Evolutionary conservation across 2,888 invertebrate species (phyloP).

Genomic region (Nephrocerus scutellatus): DNA sequence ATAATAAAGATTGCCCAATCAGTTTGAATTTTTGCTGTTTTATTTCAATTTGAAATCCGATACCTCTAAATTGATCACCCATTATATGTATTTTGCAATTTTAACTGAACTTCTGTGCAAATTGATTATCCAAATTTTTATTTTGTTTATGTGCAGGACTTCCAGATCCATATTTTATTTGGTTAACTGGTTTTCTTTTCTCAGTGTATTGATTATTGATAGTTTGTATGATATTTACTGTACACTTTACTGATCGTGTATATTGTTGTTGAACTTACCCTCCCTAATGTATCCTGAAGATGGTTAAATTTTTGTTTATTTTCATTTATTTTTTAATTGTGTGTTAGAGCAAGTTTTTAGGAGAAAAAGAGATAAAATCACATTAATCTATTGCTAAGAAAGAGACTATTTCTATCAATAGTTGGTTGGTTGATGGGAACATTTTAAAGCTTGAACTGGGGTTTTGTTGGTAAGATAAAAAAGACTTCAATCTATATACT

Average conservation of each 20-base stretch:
- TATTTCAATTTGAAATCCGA: too few relatives aligned
- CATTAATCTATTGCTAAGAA: constrained; percentile 15
- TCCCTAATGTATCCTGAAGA: constrained; percentile 47
- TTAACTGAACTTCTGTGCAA: too few relatives aligned
- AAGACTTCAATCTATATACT: constrained; percentile 51
- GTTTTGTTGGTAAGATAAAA: background rate
- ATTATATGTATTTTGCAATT: too few relatives aligned
- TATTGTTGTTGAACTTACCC: constrained; percentile 42
- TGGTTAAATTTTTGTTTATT: constrained; percentile 23
- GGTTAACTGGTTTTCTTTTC: constrained; percentile 21
- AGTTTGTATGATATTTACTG: constrained; percentile 3
- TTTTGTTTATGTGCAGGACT: background rate
- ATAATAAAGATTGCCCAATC: too few relatives aligned
- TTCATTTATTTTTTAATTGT: constrained; percentile 16
- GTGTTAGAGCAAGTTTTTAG: constrained; percentile 29
- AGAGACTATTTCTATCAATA: constrained; percentile 4
- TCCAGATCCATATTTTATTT: background rate
- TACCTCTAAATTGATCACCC: too few relatives aligned
- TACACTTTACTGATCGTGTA: constrained; percentile 2
- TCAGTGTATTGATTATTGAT: background rate
- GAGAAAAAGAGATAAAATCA: constrained; percentile 21
- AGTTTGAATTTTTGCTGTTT: too few relatives aligned
- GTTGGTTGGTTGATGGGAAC: too few relatives aligned
- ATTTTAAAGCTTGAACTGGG: too few relatives aligned
- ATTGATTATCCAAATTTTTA: constrained; percentile 1